Evolutionary conservation across 2,888 invertebrate species (phyloP), one percentile per base, ranked within the genome.

Genomic region (Caenorhabditis sinica): DNA sequence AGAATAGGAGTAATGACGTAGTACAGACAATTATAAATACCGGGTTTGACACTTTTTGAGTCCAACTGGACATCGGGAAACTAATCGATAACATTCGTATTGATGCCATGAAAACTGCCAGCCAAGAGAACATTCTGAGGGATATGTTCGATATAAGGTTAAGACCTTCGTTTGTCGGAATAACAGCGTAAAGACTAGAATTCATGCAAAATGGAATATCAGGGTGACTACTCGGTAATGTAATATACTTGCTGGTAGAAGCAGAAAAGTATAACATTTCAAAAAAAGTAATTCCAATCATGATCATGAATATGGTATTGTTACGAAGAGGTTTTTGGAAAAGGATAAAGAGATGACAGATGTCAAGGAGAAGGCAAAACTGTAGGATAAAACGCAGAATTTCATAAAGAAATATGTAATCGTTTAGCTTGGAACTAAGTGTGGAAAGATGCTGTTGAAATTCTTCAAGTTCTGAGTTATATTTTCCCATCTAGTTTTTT

Each of bases 261-360:
- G 51, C 20, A 20, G 8, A n/a, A 20, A 51, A 51, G 20, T n/a
- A 51, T 20, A 51, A 20, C 51, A 51, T 51, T 20, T 51, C 51
- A n/a, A 51, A 51, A 4, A 51, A 20, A 51, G n/a, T 8, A n/a
- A 51, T 51, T 51, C 20, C 51, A 51, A 51, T 51, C 51, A 51
- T 51, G n/a, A 51, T 20, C 2, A 51, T 51, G 20, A 51, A 51
- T 6, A 51, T 20, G 8, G 51, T 1, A 51, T 51, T 51, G 20
- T 17, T 51, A 2, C 51, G 51, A n/a, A 51, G 51, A 8, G 51
- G 51, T 51, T 51, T 51, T n/a, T n/a, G 20, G n/a, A 51, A 20
- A n/a, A 51, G 51, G 8, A 51, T 8, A n/a, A n/a, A 17, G 20
- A 51, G 51, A 20, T 51, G 51, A 20, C 33, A 33, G 33, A 33